Evolutionary conservation across 2,113 vertebrate genomes (phyloP), one percentile per base, ranked within the genome.

Genomic region (Hipposideros armiger): DNA sequence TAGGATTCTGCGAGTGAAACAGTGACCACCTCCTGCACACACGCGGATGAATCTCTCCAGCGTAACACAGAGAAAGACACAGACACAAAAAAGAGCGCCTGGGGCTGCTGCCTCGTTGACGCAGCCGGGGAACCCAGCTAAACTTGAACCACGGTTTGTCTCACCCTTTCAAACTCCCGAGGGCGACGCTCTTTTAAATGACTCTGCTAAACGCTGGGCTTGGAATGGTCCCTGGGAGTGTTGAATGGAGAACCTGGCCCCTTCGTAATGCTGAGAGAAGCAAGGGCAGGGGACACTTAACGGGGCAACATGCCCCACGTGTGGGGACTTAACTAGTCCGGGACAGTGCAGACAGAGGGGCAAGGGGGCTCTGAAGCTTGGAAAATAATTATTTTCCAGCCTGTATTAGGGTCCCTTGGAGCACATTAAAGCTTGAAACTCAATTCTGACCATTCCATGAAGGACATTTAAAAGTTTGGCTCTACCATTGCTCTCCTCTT

Each of bases 371-470:
- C 32, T 11, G 56, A 47, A 80, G 70, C 76, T 64, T 54, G 90
- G 88, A 95, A 97, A 92, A 80, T 67, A 56, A 95, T 96, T 81
- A 78, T 86, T 92, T 97, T 91, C 72, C 73, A 94, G 93, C 56
- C 70, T 16, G 6, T 10, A 2, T 95, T 95, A 96, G 66, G 74
- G 93, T 91, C 95, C 95, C 96, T 83, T 0, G 7, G 95, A 96
- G 94, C 74, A 77, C 77, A 72, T 94, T 84, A 96, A 88, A 62
- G 64, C 54, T 50, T 86, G 96, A 91, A 97, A 96, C 69, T 58
- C 86, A 90, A 93, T 92, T 94, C 93, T 22, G 2, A 45, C 88
- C 89, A 56, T 82, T 91, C 81, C 62, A 32, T 88, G 69, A 88
- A 84, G 91, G 77, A 24, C 54, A 74, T 96, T 98, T 95, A 93